Conservation (phyloP, 2,888 invertebrate species). For the Ormyrus rosae region DNA sequence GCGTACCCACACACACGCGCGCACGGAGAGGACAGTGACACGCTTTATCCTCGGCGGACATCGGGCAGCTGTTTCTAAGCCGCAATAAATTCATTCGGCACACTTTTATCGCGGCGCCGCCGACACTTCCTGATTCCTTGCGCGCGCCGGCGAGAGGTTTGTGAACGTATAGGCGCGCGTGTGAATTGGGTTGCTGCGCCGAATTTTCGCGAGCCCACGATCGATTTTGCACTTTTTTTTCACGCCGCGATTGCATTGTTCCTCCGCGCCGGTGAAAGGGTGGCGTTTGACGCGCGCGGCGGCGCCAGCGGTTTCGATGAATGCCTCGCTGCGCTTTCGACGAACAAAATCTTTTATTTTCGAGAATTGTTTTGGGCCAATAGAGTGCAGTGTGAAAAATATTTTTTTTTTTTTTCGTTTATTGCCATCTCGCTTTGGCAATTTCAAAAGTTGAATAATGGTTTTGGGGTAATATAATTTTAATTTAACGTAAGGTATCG, state of each 20-base stretch:
- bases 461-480: too few species aligned
- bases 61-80: constrained; percentile 27
- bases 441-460: too few species aligned
- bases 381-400: too few species aligned
- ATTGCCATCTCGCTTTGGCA: too few species aligned
- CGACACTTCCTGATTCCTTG: constrained; percentile 28
- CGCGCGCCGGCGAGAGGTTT: neutral
- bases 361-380: too few species aligned
- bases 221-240: neutral
- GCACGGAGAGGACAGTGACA: constrained; percentile 15
- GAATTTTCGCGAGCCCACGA: neutral
- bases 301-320: too few species aligned
- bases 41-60: constrained; percentile 3
- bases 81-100: constrained; percentile 50
- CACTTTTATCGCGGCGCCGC: constrained; percentile 32
- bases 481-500: too few species aligned
- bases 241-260: neutral
- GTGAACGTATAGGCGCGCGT: neutral
- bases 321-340: too few species aligned
- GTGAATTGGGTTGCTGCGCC: neutral
- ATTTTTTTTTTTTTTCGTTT: too few species aligned
- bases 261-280: too few species aligned
- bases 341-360: too few species aligned
- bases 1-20: neutral
- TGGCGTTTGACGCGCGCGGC: too few species aligned